These are phyloP conservation scores for Guaruba guarouba DNA, from an alignment of 2,113 vertebrate species.

Conservation along the genomic window DNA sequence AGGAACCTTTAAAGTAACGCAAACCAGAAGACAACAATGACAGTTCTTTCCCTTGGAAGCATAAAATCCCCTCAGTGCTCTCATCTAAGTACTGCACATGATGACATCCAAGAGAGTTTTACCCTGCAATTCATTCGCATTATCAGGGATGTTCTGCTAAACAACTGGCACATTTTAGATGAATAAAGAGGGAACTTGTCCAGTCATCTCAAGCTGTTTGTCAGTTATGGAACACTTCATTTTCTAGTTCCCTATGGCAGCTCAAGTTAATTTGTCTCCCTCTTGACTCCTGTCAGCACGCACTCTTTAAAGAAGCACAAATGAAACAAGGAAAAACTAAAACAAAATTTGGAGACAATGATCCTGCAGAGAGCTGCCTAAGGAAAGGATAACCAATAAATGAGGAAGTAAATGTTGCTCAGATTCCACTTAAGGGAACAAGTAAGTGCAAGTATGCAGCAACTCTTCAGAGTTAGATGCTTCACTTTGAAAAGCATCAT, in stretches of 20 bases:
- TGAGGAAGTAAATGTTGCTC: conserved; percentile 25
- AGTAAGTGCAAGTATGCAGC: neutral
- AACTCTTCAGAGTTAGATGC: neutral
- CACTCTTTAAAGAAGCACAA: neutral
- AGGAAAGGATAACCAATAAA: neutral
- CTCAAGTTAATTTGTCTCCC: conserved; percentile 28
- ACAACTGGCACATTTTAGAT: conserved; percentile 13
- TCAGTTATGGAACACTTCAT: conserved; percentile 32
- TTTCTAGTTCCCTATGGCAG: conserved; percentile 50
- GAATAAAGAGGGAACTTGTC: conserved; percentile 48
- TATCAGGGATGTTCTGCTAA: conserved; percentile 25
- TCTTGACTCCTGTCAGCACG: neutral
- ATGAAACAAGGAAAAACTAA: neutral
- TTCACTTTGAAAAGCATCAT: neutral
- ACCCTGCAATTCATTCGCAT: neutral
- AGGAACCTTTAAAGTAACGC: neutral
- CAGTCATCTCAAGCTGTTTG: conserved; percentile 35
- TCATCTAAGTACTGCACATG: conserved; percentile 21
- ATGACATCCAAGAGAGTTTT: conserved; percentile 44
- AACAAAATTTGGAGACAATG: neutral
- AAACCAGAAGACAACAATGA: conserved; percentile 26
- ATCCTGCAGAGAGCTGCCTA: neutral
- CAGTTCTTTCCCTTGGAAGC: conserved; percentile 15
- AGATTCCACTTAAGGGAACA: neutral
- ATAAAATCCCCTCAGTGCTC: conserved; percentile 27